Conservation (phyloP, 2,113 vertebrate species). For the Formicarius rufipectus region DNA sequence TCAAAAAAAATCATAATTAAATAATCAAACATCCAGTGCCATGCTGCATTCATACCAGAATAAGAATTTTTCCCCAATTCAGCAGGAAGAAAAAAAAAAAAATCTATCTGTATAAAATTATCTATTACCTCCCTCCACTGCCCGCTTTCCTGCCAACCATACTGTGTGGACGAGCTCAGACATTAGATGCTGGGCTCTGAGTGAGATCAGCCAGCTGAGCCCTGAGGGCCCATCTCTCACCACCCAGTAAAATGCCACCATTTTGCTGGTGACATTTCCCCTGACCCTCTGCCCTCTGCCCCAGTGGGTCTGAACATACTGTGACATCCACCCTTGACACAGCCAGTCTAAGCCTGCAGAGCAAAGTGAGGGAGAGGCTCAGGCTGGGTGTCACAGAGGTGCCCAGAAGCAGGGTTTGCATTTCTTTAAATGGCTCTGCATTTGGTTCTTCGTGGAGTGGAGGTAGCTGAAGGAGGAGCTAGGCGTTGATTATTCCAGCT, state of each 20-base stretch:
- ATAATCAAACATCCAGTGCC: neutral
- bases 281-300: too few relatives aligned
- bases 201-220: neutral
- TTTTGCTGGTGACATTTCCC: neutral
- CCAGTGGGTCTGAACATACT: rapidly evolving
- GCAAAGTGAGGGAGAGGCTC: neutral
- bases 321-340: neutral
- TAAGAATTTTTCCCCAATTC: neutral
- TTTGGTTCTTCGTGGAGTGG: neutral
- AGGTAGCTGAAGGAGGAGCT: neutral
- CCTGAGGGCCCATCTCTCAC: neutral
- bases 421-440: neutral
- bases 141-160: rapidly evolving
- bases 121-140: neutral
- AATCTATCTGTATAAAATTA: neutral
- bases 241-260: neutral
- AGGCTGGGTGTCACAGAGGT: neutral
- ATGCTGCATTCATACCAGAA: neutral
- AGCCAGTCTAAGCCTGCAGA: neutral
- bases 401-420: rapidly evolving
- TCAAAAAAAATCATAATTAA: neutral
- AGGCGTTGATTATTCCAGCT: conserved; percentile 23
- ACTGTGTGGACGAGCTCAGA: neutral
- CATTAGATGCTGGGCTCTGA: rapidly evolving
- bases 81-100: neutral